Percentiles rank a stretch among this genome's conserved stretches.
phyloP scores from a whole-genome alignment of 2,113 vertebrate genomes.

The Alces alces region DNA sequence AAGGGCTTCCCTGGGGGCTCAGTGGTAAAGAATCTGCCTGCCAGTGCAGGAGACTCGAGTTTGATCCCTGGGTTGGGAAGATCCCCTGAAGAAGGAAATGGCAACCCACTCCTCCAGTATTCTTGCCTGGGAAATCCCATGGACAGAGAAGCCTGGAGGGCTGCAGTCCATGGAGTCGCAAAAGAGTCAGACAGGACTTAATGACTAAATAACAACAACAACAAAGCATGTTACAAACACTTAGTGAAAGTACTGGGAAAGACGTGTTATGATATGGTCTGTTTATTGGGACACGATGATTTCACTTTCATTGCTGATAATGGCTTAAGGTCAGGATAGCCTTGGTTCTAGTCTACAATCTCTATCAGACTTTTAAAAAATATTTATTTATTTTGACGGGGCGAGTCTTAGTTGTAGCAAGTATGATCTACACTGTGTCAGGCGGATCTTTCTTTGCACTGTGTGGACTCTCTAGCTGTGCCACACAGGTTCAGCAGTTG shows the following conservation, averaged over 20 bases:
- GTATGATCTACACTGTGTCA: neutral
- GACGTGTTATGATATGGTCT: neutral
- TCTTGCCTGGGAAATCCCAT: neutral
- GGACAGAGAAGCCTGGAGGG: neutral
- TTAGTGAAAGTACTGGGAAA: neutral
- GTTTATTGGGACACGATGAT: neutral
- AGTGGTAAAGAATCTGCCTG: neutral
- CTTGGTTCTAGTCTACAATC: neutral
- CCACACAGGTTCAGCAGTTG: neutral
- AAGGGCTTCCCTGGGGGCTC: neutral
- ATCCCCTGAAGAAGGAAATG: neutral
- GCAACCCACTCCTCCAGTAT: neutral
- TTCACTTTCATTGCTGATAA: neutral
- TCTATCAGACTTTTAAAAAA: neutral
- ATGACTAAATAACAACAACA: neutral
- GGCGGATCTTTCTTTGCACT: neutral
- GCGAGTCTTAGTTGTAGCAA: neutral
- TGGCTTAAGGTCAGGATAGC: neutral
- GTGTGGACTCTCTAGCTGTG: neutral
- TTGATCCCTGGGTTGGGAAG: neutral
- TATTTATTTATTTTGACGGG: neutral
- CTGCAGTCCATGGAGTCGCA: neutral
- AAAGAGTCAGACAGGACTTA: neutral
- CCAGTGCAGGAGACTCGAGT: neutral
- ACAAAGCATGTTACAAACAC: neutral